Evolutionary conservation across 2,888 invertebrate genomes (phyloP), one percentile per base, ranked within the genome.

Genomic region (Clusia tigrina): DNA sequence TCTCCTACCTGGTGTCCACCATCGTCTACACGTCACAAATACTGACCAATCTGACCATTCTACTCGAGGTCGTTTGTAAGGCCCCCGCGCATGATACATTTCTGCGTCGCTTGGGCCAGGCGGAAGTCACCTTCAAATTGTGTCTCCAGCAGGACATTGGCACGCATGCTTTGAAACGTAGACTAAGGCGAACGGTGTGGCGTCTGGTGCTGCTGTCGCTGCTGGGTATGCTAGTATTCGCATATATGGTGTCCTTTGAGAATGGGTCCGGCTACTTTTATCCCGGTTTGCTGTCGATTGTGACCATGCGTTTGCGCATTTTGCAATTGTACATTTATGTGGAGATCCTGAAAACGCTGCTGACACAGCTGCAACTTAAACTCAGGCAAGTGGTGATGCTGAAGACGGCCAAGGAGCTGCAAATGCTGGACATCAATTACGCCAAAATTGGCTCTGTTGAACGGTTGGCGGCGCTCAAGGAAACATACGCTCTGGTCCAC

Each of bases 1-100:
- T 76, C 76, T 57, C 81, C 75, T 54, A 82, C 83, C 20, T 83
- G 82, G 82, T 79, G 81, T 70, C 80, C 2, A 76, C 74, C 6
- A 68, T 79, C 15, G 66, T 76, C 37, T 76, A 77, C 54, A 79
- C 82, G 59, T 70, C 82, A 2, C 60, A 67, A 53, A n/a, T 62
- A 9, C 0, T 55, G 2, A 54, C 59, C 12, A 53, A 66, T 55
- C 62, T 71, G 18, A 23, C 67, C 15, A 56, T 67, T 1, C 1
- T 71, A 18, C 48, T 66, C 12, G 73, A 73, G 48, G 58, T 67
- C 1, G 65, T 66, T n/a, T 57, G 42, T 20, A 67, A 68, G 32
- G 53, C 62, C 1, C 52, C 56, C 12, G 1, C 56, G 9, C 62
- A 46, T 12, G 24, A 55, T 9, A 10, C 23, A 18, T 24, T 67